Evolutionary conservation across 2,113 vertebrate species (phyloP).

Genomic region (Carollia perspicillata): DNA sequence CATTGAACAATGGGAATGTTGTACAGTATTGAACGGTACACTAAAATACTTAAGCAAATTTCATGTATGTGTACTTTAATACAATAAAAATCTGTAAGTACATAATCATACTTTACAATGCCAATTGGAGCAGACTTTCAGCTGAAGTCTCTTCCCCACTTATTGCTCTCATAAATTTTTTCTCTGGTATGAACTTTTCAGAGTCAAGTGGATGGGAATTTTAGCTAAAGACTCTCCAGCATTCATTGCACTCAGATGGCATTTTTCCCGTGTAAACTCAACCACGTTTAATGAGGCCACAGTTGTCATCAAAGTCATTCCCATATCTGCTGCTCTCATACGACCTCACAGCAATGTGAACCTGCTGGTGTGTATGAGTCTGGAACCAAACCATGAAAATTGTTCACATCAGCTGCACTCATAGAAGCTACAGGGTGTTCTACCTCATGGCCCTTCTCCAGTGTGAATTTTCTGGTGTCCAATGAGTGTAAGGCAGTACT

Average conservation of each 20-base stretch:
- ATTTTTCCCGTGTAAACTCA: background rate
- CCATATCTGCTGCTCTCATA: background rate
- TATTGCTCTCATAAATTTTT: background rate
- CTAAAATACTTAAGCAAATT: background rate
- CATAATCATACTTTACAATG: background rate
- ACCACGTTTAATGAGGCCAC: background rate
- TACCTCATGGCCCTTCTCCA: background rate
- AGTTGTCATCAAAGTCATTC: background rate
- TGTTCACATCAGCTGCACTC: background rate
- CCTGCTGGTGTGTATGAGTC: background rate
- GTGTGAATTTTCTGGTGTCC: slow-evolving; percentile 32
- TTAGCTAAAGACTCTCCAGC: background rate
- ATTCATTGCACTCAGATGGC: background rate
- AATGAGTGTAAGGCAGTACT: background rate
- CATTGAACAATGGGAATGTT: background rate
- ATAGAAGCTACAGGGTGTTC: background rate
- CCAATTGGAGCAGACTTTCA: background rate
- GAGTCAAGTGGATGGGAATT: background rate
- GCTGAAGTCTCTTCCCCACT: background rate
- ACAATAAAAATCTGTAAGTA: background rate
- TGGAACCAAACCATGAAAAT: background rate
- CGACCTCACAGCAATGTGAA: background rate
- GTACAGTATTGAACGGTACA: background rate
- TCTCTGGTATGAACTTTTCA: background rate
- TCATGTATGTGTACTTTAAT: background rate